A percentile compares a stretch with the other conserved stretches of the same genome.
phyloP scores from a whole-genome alignment of 2,888 invertebrate genomes.

The Altica lythri region DNA sequence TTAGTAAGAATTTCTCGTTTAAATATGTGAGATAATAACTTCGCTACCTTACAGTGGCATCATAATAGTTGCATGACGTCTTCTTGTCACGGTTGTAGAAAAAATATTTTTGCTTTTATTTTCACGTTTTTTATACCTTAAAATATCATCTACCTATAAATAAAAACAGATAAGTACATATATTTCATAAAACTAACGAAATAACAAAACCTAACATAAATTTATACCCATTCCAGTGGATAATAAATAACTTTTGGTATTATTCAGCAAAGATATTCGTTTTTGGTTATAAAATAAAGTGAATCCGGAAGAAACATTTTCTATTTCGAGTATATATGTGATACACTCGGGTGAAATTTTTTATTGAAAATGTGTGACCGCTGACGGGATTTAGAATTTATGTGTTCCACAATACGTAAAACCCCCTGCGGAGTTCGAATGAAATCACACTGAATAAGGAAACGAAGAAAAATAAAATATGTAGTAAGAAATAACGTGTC shows the following conservation, averaged over 20 bases:
- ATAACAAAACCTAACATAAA: neutral
- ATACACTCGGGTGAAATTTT: constrained; percentile 35
- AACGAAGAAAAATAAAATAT: constrained; percentile 5
- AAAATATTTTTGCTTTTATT: no score
- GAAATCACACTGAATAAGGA: constrained; percentile 15
- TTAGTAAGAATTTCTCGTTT: no score
- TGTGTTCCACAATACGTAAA: constrained; percentile 25
- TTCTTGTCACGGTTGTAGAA: no score
- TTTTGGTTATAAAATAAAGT: constrained; percentile 30
- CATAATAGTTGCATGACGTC: no score
- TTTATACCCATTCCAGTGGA: neutral
- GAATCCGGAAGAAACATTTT: constrained; percentile 26
- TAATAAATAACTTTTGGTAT: constrained; percentile 22
- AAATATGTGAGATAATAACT: no score
- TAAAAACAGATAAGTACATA: no score
- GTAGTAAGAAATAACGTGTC: neutral
- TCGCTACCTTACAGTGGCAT: no score
- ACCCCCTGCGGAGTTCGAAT: constrained; percentile 20
- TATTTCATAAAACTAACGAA: neutral
- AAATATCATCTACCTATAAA: no score
- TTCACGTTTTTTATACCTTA: no score
- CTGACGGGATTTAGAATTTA: constrained; percentile 28
- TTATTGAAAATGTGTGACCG: constrained; percentile 35
- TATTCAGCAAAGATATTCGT: constrained; percentile 24
- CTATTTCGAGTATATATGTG: constrained; percentile 27